Evolutionary conservation across 2,797 vertebrate species (phyloP).

Genomic region (Tiaroga cobitis): DNA sequence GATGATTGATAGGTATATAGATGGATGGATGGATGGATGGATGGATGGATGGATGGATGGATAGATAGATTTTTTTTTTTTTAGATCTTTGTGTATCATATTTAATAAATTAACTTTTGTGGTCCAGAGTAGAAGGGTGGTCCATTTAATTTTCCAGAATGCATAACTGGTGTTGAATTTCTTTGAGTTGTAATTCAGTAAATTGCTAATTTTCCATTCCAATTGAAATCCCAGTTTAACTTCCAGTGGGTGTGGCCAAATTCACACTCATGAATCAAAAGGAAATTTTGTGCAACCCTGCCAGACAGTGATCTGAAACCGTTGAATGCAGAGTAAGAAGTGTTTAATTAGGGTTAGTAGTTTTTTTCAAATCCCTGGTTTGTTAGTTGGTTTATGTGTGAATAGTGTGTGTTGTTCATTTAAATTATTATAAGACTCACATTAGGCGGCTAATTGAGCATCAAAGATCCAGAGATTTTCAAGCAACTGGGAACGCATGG

Average conservation of each 20-base stretch:
- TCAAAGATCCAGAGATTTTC: neutral
- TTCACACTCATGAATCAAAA: neutral
- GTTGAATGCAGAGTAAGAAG: neutral
- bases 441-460: constrained; percentile 14
- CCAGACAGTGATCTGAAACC: neutral
- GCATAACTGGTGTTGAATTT: neutral
- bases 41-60: too few species aligned
- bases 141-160: neutral
- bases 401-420: neutral
- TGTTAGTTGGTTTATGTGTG: neutral
- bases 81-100: too few species aligned
- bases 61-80: too few species aligned
- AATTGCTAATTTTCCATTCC: neutral
- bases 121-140: neutral
- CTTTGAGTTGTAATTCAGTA: neutral
- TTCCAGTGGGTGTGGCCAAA: neutral
- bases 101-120: too few species aligned
- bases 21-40: too few species aligned
- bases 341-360: neutral
- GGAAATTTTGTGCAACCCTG: neutral
- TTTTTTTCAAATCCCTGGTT: neutral
- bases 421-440: neutral
- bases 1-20: neutral
- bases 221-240: neutral
- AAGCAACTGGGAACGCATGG: neutral